These are phyloP conservation scores for Trachelipus rathkii DNA, from an alignment of 1,140 invertebrate genomes.

Conservation along the genomic window DNA sequence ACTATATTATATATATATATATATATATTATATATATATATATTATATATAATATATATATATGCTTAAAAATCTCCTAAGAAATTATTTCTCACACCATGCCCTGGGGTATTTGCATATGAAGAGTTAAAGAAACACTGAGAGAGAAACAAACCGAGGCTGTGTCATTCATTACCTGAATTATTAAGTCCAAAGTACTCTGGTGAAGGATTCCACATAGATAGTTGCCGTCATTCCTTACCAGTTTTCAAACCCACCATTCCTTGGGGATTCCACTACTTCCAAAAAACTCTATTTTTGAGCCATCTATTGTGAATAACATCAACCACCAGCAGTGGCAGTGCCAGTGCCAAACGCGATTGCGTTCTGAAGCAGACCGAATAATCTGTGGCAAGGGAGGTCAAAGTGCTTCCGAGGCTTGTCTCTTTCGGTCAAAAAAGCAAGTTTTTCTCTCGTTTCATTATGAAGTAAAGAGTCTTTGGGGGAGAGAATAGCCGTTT, in stretches of 20 bases:
- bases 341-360: not conserved
- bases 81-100: too few relatives aligned
- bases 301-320: not conserved
- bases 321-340: not conserved
- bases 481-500: not conserved
- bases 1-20: too few relatives aligned
- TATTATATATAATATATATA: too few relatives aligned
- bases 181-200: not conserved
- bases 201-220: not conserved
- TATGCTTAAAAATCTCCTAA: too few relatives aligned
- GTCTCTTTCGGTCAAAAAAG: not conserved
- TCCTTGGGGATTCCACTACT: not conserved
- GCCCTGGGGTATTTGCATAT: too few relatives aligned
- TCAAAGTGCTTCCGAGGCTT: conserved; percentile 6
- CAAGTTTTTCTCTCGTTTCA: not conserved
- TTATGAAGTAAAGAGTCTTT: not conserved
- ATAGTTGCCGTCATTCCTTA: not conserved
- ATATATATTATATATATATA: too few relatives aligned
- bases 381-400: not conserved
- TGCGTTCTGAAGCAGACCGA: not conserved
- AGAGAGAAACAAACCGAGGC: too few relatives aligned
- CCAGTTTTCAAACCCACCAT: conserved; percentile 4
- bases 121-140: too few relatives aligned
- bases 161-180: not conserved
- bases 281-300: not conserved